Evolutionary conservation across 1,140 invertebrate genomes (phyloP).

Genomic region (Drosophila ambigua): DNA sequence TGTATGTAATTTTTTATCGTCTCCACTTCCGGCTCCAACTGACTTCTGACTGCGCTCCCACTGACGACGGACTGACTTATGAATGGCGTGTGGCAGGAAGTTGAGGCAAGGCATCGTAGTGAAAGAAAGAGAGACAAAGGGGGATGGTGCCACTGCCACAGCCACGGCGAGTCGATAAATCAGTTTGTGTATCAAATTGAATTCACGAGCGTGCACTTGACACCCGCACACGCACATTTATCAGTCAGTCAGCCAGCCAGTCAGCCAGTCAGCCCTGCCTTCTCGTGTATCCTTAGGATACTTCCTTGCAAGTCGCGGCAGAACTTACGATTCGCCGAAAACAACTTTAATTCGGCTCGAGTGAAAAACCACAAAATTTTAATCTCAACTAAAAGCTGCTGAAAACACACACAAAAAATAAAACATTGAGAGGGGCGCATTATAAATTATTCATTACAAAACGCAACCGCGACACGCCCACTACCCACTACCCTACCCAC

Average conservation of each 20-base stretch:
- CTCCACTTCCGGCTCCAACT: slow-evolving; percentile 45
- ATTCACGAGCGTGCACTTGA: slow-evolving; percentile 80
- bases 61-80: slow-evolving; percentile 68
- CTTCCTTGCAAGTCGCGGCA: slow-evolving; percentile 1
- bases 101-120: slow-evolving; percentile 21
- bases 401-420: slow-evolving; percentile 18
- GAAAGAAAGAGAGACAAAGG: slow-evolving; percentile 6
- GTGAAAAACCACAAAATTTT: slow-evolving; percentile 71
- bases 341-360: slow-evolving; percentile 47
- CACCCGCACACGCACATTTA: slow-evolving; percentile 76
- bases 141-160: slow-evolving; percentile 14
- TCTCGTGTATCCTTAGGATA: neutral
- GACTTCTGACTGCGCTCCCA: slow-evolving; percentile 22
- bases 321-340: too few species aligned
- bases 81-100: slow-evolving; percentile 66
- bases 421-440: slow-evolving; percentile 45
- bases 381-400: slow-evolving; percentile 74
- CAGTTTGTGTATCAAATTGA: slow-evolving; percentile 82
- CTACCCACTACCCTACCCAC: neutral
- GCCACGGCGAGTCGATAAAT: slow-evolving; percentile 68
- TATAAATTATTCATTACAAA: slow-evolving; percentile 83
- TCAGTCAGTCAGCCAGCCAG: slow-evolving; percentile 42
- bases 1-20: slow-evolving; percentile 83
- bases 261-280: neutral
- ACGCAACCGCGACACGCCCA: slow-evolving; percentile 53